Evolutionary conservation across 1,140 invertebrate genomes (phyloP), one percentile per base, ranked within the genome.

Genomic region (Dreissena polymorpha): DNA sequence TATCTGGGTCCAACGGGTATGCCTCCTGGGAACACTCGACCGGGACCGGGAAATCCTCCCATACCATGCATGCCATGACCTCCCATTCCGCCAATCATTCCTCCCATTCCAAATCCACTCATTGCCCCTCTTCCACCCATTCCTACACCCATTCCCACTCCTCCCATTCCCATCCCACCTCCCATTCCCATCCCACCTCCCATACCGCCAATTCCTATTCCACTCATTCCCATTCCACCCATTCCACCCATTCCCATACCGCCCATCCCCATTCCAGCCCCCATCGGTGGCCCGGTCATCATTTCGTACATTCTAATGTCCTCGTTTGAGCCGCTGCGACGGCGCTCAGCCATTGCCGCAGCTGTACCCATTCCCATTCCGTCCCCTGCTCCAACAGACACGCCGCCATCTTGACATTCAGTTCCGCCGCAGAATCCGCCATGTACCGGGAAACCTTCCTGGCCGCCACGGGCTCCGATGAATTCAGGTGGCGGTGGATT

Each of bases 271-370:
- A 13, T 14, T 12, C 0, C 51, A 16, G 23, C 60, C 3, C 23
- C 8, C 13, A 25, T 18, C 57, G 76, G 76, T 18, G 64, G 64
- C 13, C 76, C 76, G 39, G 65, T 16, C 29, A 39, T n/a, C 51
- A 57, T 57, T 69, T 78, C 76, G 69, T 69, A 78, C 23, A 70
- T 39, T 29, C 76, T 69, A 10, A 78, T 70, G 49, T 70, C 67
- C 68, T 78, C 76, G 29, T 78, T 78, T 69, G 0, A 2, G 12
- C 76, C 65, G 0, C 13, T 57, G 10, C 64, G 50, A 8, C 50
- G 27, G 13, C 76, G 14, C 69, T 51, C 29, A 51, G 68, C 53
- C 64, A 78, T 69, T 0, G 76, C 76, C 25, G 0, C 13, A 14
- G 29, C 13, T 10, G 76, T 69, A 16, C 76, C 76, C n/a, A 49